phyloP scores from a whole-genome alignment of 2,797 vertebrate genomes.

The Tragopan temminckii region DNA sequence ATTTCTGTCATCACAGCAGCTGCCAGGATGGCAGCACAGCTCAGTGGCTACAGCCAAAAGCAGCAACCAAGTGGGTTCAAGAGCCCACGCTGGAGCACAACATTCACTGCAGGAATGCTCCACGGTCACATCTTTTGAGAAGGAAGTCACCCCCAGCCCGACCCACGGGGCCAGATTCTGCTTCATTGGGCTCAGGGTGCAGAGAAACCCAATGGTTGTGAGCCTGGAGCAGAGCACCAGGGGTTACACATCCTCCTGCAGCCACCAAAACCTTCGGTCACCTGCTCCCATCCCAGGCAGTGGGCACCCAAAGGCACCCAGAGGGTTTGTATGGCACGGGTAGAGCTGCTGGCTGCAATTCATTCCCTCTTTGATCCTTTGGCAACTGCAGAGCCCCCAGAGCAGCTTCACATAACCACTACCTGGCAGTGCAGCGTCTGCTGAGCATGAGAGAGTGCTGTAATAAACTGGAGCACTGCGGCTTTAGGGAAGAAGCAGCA shows the following conservation, averaged over 20 bases:
- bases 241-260: fast-evolving
- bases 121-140: background rate
- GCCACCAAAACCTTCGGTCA: background rate
- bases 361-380: background rate
- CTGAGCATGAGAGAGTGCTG: background rate
- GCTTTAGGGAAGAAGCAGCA: background rate
- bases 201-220: too few species aligned
- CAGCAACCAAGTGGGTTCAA: fast-evolving
- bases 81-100: background rate
- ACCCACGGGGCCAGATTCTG: background rate
- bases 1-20: conserved; percentile 6
- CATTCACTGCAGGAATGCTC: background rate
- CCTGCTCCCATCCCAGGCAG: fast-evolving
- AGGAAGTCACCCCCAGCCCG: background rate
- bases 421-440: fast-evolving
- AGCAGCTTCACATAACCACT: background rate
- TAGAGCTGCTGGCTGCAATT: background rate
- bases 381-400: background rate
- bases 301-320: background rate
- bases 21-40: background rate
- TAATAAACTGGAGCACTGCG: background rate
- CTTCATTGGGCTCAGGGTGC: fast-evolving
- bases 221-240: fast-evolving
- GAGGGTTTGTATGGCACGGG: background rate
- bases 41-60: background rate